These are phyloP conservation scores for Aplochiton taeniatus DNA, from an alignment of 2,797 vertebrate species.

Conservation along the genomic window DNA sequence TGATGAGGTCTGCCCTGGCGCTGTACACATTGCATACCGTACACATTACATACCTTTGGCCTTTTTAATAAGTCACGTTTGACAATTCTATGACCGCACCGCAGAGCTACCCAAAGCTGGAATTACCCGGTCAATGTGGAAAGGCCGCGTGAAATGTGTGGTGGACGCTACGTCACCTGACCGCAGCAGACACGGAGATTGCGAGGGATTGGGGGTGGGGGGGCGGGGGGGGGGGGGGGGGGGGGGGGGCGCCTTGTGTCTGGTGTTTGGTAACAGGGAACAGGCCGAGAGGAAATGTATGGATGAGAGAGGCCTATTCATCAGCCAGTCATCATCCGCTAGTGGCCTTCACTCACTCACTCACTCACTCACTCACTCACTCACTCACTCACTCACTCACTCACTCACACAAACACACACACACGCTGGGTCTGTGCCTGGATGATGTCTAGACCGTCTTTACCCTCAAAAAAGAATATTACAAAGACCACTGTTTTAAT, in stretches of 20 bases:
- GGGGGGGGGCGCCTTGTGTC: slow-evolving; percentile 9
- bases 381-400: not conserved
- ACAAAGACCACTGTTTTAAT: too few species aligned
- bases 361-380: slow-evolving; percentile 28
- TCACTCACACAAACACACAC: too few species aligned
- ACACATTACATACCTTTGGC: slow-evolving; percentile 12
- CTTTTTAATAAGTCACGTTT: slow-evolving; percentile 40
- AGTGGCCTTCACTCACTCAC: slow-evolving; percentile 45
- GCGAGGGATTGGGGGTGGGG: slow-evolving; percentile 17
- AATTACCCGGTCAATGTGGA: slow-evolving; percentile 15
- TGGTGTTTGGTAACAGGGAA: slow-evolving; percentile 28
- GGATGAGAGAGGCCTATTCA: slow-evolving; percentile 48
- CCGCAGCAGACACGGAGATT: slow-evolving; percentile 30
- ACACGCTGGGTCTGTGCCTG: too few species aligned
- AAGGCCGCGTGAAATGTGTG: slow-evolving; percentile 38
- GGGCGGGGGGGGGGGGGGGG: too few species aligned
- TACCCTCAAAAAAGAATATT: too few species aligned
- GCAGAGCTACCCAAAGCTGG: slow-evolving; percentile 32
- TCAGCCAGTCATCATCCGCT: slow-evolving; percentile 50
- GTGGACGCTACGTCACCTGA: slow-evolving; percentile 40
- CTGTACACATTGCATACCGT: too few species aligned
- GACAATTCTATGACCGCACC: slow-evolving; percentile 34
- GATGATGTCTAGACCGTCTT: too few species aligned
- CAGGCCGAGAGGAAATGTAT: slow-evolving; percentile 54
- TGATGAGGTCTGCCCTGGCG: too few species aligned